These are phyloP conservation scores for Meles meles DNA, from an alignment of 2,113 vertebrate genomes.

Conservation along the genomic window DNA sequence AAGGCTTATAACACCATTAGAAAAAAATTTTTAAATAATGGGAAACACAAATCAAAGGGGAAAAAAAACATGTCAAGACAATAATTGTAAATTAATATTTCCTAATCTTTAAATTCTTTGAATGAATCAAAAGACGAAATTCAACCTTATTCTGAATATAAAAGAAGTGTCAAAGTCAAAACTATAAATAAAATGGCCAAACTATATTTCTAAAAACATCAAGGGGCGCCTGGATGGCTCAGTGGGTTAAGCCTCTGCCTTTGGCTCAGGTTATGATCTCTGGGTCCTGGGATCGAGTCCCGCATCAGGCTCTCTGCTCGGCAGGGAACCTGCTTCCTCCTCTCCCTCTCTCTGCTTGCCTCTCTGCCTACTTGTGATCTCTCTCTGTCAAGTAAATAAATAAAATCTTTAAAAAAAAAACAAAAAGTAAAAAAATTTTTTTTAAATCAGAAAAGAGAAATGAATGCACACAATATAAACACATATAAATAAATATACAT, in stretches of 20 bases:
- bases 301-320: too few relatives aligned
- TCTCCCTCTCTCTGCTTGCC: too few relatives aligned
- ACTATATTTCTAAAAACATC: background rate
- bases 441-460: background rate
- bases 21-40: background rate
- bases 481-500: background rate
- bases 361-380: too few relatives aligned
- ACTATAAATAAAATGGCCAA: background rate
- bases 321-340: too few relatives aligned
- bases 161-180: background rate
- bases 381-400: too few relatives aligned
- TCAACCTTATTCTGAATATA: background rate
- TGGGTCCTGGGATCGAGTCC: too few relatives aligned
- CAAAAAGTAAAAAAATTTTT: too few relatives aligned
- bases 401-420: too few relatives aligned
- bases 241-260: too few relatives aligned
- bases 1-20: background rate
- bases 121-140: background rate
- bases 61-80: background rate
- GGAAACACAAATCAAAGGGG: background rate
- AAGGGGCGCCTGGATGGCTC: too few relatives aligned
- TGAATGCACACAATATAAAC: background rate
- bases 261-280: too few relatives aligned
- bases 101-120: background rate
- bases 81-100: background rate